Evolutionary conservation across 1,140 invertebrate genomes (phyloP), one percentile per base, ranked within the genome.

Genomic region (Philopotamus ludificatus): DNA sequence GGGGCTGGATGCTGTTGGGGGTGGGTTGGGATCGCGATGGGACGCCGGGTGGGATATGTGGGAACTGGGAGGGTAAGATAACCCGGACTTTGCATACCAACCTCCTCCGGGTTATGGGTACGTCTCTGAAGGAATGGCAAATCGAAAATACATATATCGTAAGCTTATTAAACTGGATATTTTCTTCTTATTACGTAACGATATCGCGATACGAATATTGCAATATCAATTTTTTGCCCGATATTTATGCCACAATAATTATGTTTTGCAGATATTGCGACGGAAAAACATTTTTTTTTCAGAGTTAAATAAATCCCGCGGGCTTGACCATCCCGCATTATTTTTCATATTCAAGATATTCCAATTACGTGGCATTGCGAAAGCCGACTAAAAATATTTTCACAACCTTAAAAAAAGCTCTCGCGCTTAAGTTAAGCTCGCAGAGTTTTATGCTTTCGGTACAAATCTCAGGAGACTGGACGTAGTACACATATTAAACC

Each of bases 401-500:
- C 28, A 34, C 28, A 12, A 34, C 4, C 44, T 45, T 45, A 45
- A 45, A 18, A 39, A 9, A 15, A 45, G 9, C 44, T 45, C 44
- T 45, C 44, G 44, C 16, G 9, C 16, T 45, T 18, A 45, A 45
- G 3, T 45, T 3, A 25, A 53, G 50, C 50, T 53, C 28, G 20
- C 22, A 25, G 20, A 12, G 50, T 53, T 18, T 53, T 53, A 26
- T 53, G 50, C 47, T 50, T 50, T 50, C 22, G 10, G 47, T 50
- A 50, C 47, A 21, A 63, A 67, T 67, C 65, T 67, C 65, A 54
- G 39, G 65, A 67, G 65, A 60, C 65, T 60, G 65, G 65, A 67
- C 65, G 51, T 54, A 67, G 65, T 54, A 58, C 54, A 67, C 65
- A 67, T 67, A 67, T 67, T 67, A 67, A 67, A 67, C 65, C 53